These are phyloP conservation scores for Hymenopus coronatus DNA, from an alignment of 2,888 invertebrate genomes.

Conservation along the genomic window DNA sequence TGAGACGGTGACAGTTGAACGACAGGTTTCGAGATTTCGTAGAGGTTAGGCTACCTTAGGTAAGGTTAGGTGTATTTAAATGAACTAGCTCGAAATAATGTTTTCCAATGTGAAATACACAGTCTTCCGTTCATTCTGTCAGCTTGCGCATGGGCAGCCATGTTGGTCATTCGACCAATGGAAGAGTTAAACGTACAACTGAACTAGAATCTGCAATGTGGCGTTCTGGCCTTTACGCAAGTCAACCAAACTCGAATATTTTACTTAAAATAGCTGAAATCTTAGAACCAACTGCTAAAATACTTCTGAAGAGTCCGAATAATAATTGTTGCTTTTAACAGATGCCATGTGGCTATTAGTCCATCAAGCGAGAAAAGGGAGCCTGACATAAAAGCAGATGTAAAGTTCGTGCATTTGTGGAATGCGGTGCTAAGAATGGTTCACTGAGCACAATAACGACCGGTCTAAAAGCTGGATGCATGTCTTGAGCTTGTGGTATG, in stretches of 20 bases:
- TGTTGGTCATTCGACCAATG: too few species aligned
- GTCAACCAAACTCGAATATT: neutral
- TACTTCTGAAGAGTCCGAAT: neutral
- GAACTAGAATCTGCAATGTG: too few species aligned
- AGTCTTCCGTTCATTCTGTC: too few species aligned
- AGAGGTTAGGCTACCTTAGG: too few species aligned
- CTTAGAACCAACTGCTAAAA: neutral
- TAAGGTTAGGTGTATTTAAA: too few species aligned
- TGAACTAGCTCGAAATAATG: too few species aligned
- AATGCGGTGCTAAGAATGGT: neutral
- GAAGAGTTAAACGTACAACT: too few species aligned
- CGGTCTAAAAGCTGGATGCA: neutral
- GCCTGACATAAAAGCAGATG: neutral
- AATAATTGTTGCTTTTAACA: neutral
- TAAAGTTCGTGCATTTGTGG: neutral
- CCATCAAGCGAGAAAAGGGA: neutral
- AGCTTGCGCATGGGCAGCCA: too few species aligned
- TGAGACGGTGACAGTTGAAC: too few species aligned
- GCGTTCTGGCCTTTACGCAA: too few species aligned
- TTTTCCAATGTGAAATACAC: too few species aligned
- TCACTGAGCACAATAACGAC: neutral
- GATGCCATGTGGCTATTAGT: neutral
- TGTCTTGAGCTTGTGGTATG: neutral
- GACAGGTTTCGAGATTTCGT: too few species aligned
- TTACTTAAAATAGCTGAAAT: neutral